Evolutionary conservation across 2,113 vertebrate genomes (phyloP), one percentile per base, ranked within the genome.

Genomic region (Trematomus loennbergii): DNA sequence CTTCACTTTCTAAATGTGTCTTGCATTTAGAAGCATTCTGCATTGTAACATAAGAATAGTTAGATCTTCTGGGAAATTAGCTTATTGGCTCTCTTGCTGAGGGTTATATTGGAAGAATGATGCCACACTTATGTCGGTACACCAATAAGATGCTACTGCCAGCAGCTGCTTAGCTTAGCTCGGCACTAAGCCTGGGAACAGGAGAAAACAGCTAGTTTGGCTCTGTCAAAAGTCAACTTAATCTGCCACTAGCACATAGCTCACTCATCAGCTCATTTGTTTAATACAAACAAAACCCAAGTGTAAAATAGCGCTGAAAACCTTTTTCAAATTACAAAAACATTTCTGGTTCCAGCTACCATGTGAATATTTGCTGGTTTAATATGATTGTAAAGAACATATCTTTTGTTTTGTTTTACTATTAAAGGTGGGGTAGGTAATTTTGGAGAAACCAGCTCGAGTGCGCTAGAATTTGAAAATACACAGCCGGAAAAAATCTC

Each of bases 21-120:
- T 52, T 69, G 58, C 7, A 63, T 58, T 72, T 72, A 15, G n/a
- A 66, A 40, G 50, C 52, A 20, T 66, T 52, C 12, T 52, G 5
- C 63, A 20, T 33, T 6, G 40, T 33, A 65, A 70, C 13, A 36
- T 12, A 17, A 72, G 18, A 25, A n/a, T 60, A 33, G 16, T 64
- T 11, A 5, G 15, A 55, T 8, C 45, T 75, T 54, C 22, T 16
- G 20, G 25, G 18, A 53, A 43, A 45, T 40, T 40, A 2, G 5
- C 68, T 29, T 2, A 12, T 12, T 68, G 18, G 18, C 33, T 10
- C 36, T 17, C 2, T 68, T 40, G 36, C 36, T 40, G 36, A 40
- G 36, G 16, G 63, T 66, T 40, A 13, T 10, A 68, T 36, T 3
- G 52, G 33, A 68, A 25, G 2, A 7, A 45, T 7, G 36, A 8